Evolutionary conservation across 2,888 invertebrate genomes (phyloP).

Genomic region (Lepidocyrtoides sp.): DNA sequence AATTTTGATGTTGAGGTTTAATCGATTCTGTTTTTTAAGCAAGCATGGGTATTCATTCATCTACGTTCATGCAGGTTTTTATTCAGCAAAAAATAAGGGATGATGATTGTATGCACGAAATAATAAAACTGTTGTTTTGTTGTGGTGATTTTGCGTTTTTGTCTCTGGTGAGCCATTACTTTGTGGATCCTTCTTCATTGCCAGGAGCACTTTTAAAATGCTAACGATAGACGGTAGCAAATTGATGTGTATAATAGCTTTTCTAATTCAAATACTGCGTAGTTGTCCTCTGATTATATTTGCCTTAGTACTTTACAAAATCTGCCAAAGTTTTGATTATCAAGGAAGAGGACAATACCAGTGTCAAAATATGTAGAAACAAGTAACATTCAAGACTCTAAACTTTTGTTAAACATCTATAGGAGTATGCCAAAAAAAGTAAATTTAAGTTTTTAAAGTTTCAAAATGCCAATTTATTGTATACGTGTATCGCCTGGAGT

Average conservation of each 20-base stretch:
- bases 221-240: not conserved
- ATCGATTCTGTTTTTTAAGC: slow-evolving; percentile 16
- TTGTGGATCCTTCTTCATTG: not conserved
- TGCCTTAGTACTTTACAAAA: not conserved
- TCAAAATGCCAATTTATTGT: no score
- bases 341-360: not conserved
- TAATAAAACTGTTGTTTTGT: slow-evolving; percentile 53
- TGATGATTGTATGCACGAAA: not conserved
- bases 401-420: not conserved
- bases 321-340: not conserved
- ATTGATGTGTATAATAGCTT: slow-evolving; percentile 41
- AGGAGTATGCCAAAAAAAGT: no score
- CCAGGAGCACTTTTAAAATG: slow-evolving; percentile 27
- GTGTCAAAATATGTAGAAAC: no score
- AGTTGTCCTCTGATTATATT: slow-evolving; percentile 26
- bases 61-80: not conserved
- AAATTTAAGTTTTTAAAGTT: no score
- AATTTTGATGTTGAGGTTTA: slow-evolving; percentile 53
- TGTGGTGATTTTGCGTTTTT: slow-evolving; percentile 60
- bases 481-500: no score
- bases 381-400: no score
- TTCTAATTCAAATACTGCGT: not conserved
- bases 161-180: not conserved
- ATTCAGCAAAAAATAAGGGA: not conserved
- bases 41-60: not conserved